Conservation (phyloP, 2,113 vertebrate species). For the Rutilus rutilus region DNA sequence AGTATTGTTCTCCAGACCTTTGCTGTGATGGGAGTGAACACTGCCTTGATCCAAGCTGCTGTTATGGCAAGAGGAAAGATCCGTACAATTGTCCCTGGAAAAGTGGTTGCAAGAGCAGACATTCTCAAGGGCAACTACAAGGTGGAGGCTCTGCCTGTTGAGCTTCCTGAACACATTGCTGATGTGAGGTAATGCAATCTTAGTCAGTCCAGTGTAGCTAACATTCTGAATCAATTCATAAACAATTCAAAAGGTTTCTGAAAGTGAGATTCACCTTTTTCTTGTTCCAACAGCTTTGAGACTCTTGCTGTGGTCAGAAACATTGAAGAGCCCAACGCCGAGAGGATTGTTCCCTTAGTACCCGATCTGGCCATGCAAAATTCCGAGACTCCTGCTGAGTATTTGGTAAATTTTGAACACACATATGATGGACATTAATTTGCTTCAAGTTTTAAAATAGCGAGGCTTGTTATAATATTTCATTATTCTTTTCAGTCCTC, state of each 20-base stretch:
- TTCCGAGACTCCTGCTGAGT: neutral
- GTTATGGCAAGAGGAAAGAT: constrained; percentile 73
- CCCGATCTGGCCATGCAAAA: constrained; percentile 56
- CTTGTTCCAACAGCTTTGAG: constrained; percentile 69
- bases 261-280: neutral
- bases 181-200: constrained; percentile 68
- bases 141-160: constrained; percentile 73
- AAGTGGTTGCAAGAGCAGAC: constrained; percentile 74
- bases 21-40: constrained; percentile 82
- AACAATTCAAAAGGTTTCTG: too few relatives aligned
- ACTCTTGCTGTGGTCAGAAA: constrained; percentile 80
- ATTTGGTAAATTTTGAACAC: neutral
- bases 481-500: constrained; percentile 54
- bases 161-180: constrained; percentile 71
- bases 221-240: neutral
- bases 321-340: constrained; percentile 68
- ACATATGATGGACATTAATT: neutral
- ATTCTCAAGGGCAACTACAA: constrained; percentile 75
- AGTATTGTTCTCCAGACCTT: constrained; percentile 74
- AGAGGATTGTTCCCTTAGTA: constrained; percentile 74
- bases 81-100: constrained; percentile 64
- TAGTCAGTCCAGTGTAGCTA: neutral
- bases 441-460: neutral
- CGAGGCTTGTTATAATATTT: neutral
- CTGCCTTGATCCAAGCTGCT: constrained; percentile 75